phyloP scores from a whole-genome alignment of 2,888 invertebrate species.

The Caenorhabditis imperialis region DNA sequence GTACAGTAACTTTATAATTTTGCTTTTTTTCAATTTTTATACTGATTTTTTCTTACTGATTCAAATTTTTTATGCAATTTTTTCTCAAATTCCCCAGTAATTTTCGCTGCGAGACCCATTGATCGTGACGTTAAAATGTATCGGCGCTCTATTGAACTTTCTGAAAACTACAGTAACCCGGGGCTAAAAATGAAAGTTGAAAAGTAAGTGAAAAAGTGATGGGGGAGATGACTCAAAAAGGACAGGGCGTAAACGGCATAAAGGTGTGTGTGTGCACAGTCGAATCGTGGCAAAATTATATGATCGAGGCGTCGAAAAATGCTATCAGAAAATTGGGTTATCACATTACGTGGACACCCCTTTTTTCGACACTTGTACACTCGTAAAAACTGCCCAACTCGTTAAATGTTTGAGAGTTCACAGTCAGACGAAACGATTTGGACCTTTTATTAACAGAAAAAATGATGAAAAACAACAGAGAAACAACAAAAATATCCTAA shows the following conservation, averaged over 20 bases:
- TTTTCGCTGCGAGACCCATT: too few species aligned
- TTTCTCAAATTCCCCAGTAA: too few species aligned
- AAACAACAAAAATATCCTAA: conserved; percentile 8
- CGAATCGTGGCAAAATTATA: conserved; percentile 51
- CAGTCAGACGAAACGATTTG: too few species aligned
- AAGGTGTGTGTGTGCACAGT: conserved; percentile 14
- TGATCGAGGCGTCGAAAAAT: conserved; percentile 24
- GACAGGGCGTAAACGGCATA: conserved; percentile 33
- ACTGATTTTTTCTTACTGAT: too few species aligned
- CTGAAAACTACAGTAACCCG: too few species aligned
- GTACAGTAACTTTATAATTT: too few species aligned
- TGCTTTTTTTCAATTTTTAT: too few species aligned
- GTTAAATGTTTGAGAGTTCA: too few species aligned
- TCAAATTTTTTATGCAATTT: too few species aligned
- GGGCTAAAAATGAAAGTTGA: not conserved
- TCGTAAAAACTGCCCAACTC: conserved; percentile 32
- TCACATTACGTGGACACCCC: conserved; percentile 39
- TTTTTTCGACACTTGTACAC: conserved; percentile 14
- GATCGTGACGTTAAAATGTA: too few species aligned
- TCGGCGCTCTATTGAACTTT: too few species aligned
- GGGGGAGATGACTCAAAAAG: conserved; percentile 30
- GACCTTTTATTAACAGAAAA: conserved; percentile 5
- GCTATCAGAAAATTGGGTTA: conserved; percentile 41
- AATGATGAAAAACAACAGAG: conserved; percentile 7
- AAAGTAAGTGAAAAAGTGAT: not conserved